Conservation (phyloP, 1,140 invertebrate species). For the Macrobrachium nipponense region DNA sequence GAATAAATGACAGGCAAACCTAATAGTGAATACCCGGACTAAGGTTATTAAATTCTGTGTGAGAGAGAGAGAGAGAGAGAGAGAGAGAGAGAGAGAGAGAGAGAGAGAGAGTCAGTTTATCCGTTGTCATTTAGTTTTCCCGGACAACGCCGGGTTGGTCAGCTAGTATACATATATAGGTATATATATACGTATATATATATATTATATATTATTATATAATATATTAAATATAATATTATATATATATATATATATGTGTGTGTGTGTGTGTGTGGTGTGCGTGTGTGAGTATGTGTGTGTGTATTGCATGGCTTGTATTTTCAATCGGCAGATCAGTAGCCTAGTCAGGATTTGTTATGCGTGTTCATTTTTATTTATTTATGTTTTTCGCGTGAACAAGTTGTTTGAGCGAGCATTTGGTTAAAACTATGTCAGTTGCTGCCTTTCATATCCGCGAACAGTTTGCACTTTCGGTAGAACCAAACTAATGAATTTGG, state of each 20-base stretch:
- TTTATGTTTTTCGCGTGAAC: no score
- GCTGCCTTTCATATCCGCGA: not conserved
- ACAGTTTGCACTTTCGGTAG: not conserved
- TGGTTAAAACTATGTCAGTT: not conserved
- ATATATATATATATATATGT: constrained; percentile 18
- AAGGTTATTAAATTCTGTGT: no score
- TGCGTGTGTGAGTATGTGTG: not conserved
- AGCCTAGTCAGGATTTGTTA: not conserved
- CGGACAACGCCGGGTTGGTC: no score
- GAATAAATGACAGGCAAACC: no score
- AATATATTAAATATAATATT: constrained; percentile 29
- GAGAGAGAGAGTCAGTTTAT: no score
- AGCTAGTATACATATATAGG: not conserved
- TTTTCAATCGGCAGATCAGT: not conserved
- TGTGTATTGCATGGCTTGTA: not conserved
- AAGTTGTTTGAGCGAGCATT: not conserved
- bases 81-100: no score
- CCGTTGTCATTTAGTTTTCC: no score
- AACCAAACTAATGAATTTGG: no score
- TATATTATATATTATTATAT: constrained; percentile 27
- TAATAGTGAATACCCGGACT: no score
- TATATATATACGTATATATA: constrained; percentile 28
- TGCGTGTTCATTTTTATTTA: no score
- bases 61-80: no score
- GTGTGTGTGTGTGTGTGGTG: not conserved